Evolutionary conservation across 2,888 invertebrate species (phyloP), one percentile per base, ranked within the genome.

Genomic region (Pheosia gnoma): DNA sequence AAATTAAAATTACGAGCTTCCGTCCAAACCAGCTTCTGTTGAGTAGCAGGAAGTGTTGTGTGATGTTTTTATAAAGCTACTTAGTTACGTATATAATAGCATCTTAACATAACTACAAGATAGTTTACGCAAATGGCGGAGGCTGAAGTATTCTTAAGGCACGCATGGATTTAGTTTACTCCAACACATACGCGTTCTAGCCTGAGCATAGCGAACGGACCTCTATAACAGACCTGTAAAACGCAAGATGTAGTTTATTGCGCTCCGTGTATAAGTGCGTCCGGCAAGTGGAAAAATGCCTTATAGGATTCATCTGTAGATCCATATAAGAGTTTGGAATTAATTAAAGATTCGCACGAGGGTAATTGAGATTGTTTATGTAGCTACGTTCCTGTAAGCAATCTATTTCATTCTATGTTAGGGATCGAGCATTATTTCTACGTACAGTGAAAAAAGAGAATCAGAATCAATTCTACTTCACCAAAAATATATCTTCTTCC

Each of bases 31-130:
- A 63, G 65, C 52, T 61, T 36, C 53, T 13, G 39, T 74, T 72
- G 53, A 38, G 66, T 61, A 74, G 70, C 63, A 55, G 75, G 73
- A 74, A 75, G 66, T 72, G 49, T 58, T 61, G 25, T 25, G 61
- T 10, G 56, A 67, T 51, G 62, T 72, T 72, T 75, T 75, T 75
- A 59, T 57, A 5, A 52, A n/a, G 51, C 41, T 59, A 57, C 57
- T 13, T 41, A 4, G n/a, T 37, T 53, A 51, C 51, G 53, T 8
- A 37, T 10, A 53, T 11, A 7, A 37, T 10, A 11, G 53, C 37
- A n/a, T 51, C 51, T 13, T 37, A 25, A 25, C 25, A 25, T 25
- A 25, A 25, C 25, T 25, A 25, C 25, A 25, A 25, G 25, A 25
- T 25, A 25, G 25, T 25, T 25, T 25, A 1, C 25, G 25, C 25